Evolutionary conservation across 2,888 invertebrate genomes (phyloP).

Genomic region (Baronia brevicornis): DNA sequence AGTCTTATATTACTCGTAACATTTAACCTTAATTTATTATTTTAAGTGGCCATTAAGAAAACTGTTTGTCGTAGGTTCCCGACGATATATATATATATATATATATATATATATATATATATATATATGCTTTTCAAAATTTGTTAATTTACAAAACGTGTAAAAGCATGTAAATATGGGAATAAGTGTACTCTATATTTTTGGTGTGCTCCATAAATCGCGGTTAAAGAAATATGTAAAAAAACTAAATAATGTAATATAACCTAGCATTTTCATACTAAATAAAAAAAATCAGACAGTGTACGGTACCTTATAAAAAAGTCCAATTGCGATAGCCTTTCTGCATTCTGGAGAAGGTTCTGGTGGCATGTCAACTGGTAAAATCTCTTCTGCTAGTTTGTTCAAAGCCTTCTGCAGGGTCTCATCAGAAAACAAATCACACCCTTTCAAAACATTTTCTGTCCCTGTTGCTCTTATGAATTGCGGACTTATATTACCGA

Average conservation of each 20-base stretch:
- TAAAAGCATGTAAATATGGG: too few relatives aligned
- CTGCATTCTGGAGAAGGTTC: conserved; percentile 82
- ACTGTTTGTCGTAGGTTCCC: too few relatives aligned
- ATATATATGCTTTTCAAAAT: too few relatives aligned
- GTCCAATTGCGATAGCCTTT: conserved; percentile 80
- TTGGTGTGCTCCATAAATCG: too few relatives aligned
- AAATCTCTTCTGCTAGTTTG: conserved; percentile 75
- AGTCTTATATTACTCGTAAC: not conserved
- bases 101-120: too few relatives aligned
- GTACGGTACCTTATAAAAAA: conserved; percentile 92
- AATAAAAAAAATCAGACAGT: too few relatives aligned
- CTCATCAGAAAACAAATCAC: conserved; percentile 49
- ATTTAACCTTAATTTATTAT: not conserved
- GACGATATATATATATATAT: too few relatives aligned
- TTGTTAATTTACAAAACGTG: too few relatives aligned
- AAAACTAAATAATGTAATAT: too few relatives aligned
- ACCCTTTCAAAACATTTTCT: conserved; percentile 64
- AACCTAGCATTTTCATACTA: too few relatives aligned
- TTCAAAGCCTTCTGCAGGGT: conserved; percentile 67
- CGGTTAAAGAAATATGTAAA: too few relatives aligned
- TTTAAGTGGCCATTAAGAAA: not conserved
- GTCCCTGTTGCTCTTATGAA: conserved; percentile 76
- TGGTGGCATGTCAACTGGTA: conserved; percentile 78
- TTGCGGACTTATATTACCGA: conserved; percentile 76
- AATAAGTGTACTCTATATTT: too few relatives aligned